These are phyloP conservation scores for Poecilia gillii DNA, from an alignment of 2,797 vertebrate species.

Conservation along the genomic window DNA sequence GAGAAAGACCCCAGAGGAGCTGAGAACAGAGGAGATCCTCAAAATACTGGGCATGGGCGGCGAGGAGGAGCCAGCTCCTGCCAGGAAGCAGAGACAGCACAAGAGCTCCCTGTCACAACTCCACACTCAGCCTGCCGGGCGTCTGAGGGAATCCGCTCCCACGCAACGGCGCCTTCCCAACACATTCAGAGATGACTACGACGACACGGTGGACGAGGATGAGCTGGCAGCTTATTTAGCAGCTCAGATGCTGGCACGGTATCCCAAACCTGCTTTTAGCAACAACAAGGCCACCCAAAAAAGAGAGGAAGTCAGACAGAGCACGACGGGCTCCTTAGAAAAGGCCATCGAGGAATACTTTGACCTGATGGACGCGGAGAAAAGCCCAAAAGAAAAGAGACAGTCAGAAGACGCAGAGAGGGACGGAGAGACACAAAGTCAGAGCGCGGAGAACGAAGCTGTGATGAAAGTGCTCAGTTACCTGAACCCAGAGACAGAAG, in stretches of 20 bases:
- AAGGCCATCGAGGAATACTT: conserved; percentile 85
- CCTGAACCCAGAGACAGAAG: conserved; percentile 88
- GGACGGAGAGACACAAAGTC: conserved; percentile 68
- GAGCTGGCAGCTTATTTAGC: conserved; percentile 88
- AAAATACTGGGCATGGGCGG: conserved; percentile 86
- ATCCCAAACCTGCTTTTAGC: conserved; percentile 75
- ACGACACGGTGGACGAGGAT: conserved; percentile 83
- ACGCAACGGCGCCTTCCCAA: conserved; percentile 75
- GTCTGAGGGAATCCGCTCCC: conserved; percentile 65
- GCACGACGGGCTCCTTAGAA: conserved; percentile 77
- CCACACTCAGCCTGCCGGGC: conserved; percentile 70
- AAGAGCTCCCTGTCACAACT: conserved; percentile 77
- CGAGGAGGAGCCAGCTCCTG: conserved; percentile 71
- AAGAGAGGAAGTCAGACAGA: conserved; percentile 68
- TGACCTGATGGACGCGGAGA: conserved; percentile 78
- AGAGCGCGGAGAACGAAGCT: conserved; percentile 85
- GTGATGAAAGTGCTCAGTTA: conserved; percentile 89
- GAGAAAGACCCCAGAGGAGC: conserved; percentile 79
- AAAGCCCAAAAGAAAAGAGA: conserved; percentile 77
- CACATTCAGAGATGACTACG: conserved; percentile 79
- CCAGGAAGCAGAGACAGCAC: conserved; percentile 76
- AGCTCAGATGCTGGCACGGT: conserved; percentile 84
- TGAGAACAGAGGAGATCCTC: conserved; percentile 87
- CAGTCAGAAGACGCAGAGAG: conserved; percentile 65
- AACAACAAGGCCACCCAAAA: conserved; percentile 72